A percentile compares a stretch with the other conserved stretches of the same genome.
Evolutionary conservation across 2,113 vertebrate species (phyloP).

Genomic region (Poeciliopsis turrubarensis): DNA sequence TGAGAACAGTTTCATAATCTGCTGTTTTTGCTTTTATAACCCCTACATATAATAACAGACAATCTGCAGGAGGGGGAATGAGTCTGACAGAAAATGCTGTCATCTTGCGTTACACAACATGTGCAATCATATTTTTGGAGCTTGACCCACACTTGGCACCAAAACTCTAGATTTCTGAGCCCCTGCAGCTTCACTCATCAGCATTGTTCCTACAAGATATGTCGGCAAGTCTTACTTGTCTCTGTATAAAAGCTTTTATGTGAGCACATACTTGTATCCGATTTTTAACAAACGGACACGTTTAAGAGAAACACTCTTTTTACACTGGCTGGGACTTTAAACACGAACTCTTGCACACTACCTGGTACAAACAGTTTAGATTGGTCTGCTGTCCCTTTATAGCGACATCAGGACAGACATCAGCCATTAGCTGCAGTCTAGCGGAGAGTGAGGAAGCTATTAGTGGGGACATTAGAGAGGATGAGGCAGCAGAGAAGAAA

Average conservation of each 20-base stretch:
- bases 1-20: conserved; percentile 4
- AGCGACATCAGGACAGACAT: conserved; percentile 62
- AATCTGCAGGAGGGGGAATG: not conserved
- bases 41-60: not conserved
- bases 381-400: conserved; percentile 58
- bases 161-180: not conserved
- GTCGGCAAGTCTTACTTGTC: not conserved
- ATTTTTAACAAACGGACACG: not conserved
- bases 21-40: conserved; percentile 2
- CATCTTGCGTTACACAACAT: conserved; percentile 5
- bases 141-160: conserved; percentile 3
- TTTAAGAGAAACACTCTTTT: conserved; percentile 1
- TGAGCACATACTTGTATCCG: not conserved
- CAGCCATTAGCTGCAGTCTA: conserved; percentile 62
- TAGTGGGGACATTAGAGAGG: conserved; percentile 57
- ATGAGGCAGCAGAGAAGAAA: conserved; percentile 34
- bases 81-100: conserved; percentile 3
- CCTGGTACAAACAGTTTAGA: conserved; percentile 49
- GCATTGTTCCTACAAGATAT: not conserved
- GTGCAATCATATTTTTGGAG: not conserved
- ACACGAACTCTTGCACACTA: conserved; percentile 40
- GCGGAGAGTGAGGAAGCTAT: conserved; percentile 52
- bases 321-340: not conserved
- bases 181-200: not conserved
- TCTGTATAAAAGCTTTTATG: conserved; percentile 8